Evolutionary conservation across 2,888 invertebrate species (phyloP), one percentile per base, ranked within the genome.

Genomic region (Emesis furor): DNA sequence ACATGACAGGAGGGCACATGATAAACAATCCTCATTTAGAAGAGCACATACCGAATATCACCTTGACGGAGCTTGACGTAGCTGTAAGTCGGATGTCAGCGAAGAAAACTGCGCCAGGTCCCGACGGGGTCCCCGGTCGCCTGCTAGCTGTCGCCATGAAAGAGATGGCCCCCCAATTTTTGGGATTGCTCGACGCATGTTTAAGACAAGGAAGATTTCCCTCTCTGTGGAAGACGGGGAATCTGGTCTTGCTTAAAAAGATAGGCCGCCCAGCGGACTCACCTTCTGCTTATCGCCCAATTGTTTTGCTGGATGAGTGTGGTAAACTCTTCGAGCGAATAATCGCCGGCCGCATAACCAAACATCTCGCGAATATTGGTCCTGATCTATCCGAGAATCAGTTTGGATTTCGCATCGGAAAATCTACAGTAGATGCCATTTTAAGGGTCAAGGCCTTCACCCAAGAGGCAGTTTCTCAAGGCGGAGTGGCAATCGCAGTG

Each of bases 101-200:
- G 3, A 73, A 55, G 14, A 73, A 65, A 24, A 71, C 6, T 78
- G 85, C 10, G 79, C 83, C 10, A 62, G 81, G 68, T 65, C 81
- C 46, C 8, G 65, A 78, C 39, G 78, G 68, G 3, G 8, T 73
- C 30, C 76, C 69, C 4, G 68, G 76, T 1, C 35, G 51, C 8
- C 69, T 32, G 17, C 32, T 68, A 37, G 72, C 17, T 17, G 32
- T 78, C 2, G 65, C 78, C 0, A 17, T 71, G 62, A 32, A 39
- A 3, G 42, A 59, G n/a, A 46, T 76, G 35, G 73, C n/a, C n/a
- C 65, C 51, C 39, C 55, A 24, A 12, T n/a, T 76, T 30, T 3
- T 67, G 7, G n/a, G 10, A 6, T n/a, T 76, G n/a, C 35, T 71
- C 3, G 32, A n/a, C 4, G 32, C 24, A n/a, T 76, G 76, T 24